Base-by-base conservation (phyloP, 2,113 vertebrate species). In the Pipa parva region DNA sequence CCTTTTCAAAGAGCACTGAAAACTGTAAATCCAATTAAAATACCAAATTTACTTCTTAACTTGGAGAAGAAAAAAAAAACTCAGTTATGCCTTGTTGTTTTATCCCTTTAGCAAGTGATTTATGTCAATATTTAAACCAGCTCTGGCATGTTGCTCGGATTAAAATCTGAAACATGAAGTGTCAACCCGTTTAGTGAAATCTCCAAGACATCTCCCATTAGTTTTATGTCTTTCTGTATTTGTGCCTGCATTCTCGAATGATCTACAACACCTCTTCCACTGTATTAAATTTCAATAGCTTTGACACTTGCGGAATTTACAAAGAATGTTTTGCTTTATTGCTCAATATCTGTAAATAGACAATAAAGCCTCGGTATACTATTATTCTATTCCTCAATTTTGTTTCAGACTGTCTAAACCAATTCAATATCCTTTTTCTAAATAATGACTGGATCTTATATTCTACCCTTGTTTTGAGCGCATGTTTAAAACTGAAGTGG, bases 221-320 rank as follows among this genome's bases (percentile, higher is more conserved):
- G 52, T 31, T 5, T 25, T 10, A 20, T 28, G 26, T 20, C 17
- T 17, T 15, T 3, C 9, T 52, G 48, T 50, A 8, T 20, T 54
- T 28, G 28, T 31, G 31, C 22, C 31, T 50, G 48, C 27, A 11
- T 50, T 63, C 28, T n/a, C n/a, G 22, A 36, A 25, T 51, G 20
- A 63, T 45, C 51, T 26, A 20, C 42, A 7, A 6, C 18, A 18
- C 42, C 13, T 46, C 4, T 17, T 17, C 18, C 18, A 57, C 52
- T 33, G 21, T 57, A 31, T 55, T 12, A 7, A 20, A 10, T 57
- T 31, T 22, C 27, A 52, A 49, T 33, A 57, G 63, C 42, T 55
- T 7, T 33, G 52, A 13, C 21, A 8, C 63, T 66, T n/a, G n/a
- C 52, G 26, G 25, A 20, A 65, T 24, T 45, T 20, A 46, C n/a